Conservation (phyloP, 2,888 invertebrate species). For the Drosophila paracracens region DNA sequence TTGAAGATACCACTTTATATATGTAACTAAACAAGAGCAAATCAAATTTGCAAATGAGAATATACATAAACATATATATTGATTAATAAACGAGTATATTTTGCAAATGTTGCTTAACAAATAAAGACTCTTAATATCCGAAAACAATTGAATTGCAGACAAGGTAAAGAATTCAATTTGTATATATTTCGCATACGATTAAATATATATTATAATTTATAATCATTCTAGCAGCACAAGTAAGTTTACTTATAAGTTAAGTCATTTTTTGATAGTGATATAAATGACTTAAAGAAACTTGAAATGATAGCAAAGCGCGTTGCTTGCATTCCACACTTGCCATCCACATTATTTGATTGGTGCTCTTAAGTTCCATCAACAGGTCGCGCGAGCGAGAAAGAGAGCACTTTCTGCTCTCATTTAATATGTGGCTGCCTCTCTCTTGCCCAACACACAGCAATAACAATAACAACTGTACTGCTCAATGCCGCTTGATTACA, state of each 20-base stretch:
- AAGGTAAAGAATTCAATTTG: background rate
- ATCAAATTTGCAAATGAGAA: constrained; percentile 54
- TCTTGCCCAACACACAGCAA: constrained; percentile 52
- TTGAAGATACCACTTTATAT: constrained; percentile 31
- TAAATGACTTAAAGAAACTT: background rate
- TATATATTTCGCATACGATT: background rate
- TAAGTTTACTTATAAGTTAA: background rate
- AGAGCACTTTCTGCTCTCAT: constrained; percentile 10
- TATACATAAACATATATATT: constrained; percentile 33
- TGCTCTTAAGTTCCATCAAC: constrained; percentile 40
- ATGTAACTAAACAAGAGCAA: constrained; percentile 59
- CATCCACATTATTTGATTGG: constrained; percentile 14
- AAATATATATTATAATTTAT: background rate
- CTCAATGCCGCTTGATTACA: constrained; percentile 71
- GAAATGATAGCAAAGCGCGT: background rate
- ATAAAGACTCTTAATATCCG: background rate
- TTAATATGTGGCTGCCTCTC: background rate
- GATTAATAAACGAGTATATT: constrained; percentile 63
- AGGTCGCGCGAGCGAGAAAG: constrained; percentile 4
- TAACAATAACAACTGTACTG: constrained; percentile 28
- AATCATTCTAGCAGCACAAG: background rate
- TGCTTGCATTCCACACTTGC: constrained; percentile 18
- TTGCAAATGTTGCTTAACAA: constrained; percentile 67
- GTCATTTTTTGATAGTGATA: background rate
- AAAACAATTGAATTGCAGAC: background rate